Evolutionary conservation across 1,140 invertebrate genomes (phyloP), one percentile per base, ranked within the genome.

Genomic region (Neoseiulus cucumeris): DNA sequence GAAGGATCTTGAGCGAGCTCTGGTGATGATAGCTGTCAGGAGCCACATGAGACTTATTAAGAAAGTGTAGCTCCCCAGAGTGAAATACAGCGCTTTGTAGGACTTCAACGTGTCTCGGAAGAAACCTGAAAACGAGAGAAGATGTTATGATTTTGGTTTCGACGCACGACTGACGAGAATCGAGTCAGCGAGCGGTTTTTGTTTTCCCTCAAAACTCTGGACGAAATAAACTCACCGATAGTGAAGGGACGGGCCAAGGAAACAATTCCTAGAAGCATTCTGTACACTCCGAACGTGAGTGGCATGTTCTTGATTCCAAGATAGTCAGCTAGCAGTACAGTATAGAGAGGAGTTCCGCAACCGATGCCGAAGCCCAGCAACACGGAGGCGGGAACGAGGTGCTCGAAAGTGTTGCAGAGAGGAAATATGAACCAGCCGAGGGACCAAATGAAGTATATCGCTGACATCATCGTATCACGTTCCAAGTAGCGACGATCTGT

Each of bases 351-450:
- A 29, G 51, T 59, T 14, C 51, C 51, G 9, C 51, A 59, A 20
- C 51, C 51, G 51, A 59, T 59, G 14, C 51, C 51, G 51, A 59
- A 59, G 51, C 51, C 51, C 17, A 59, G 51, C 17, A 59, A 2
- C 14, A 59, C 51, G 33, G 51, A 59, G 14, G 51, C 51, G 17
- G 51, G 51, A 12, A 59, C 51, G 14, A 59, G 33, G 6, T 59
- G 51, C 33, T 59, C 17, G 51, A 59, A 59, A 20, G 17, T 59
- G 14, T 59, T 25, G 51, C 51, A 59, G 14, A 59, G 51, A 25
- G 51, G 51, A 33, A 59, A 59, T n/a, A 59, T 20, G 14, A 33
- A 17, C 51, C 51, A 59, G 14, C 51, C 51, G 14, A 59, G 51
- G 22, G 17, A 25, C 51, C 51, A 59, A 17, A 59, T 20, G 14